These are phyloP conservation scores for Stenoptilia bipunctidactyla DNA, from an alignment of 2,888 invertebrate species.

Conservation along the genomic window DNA sequence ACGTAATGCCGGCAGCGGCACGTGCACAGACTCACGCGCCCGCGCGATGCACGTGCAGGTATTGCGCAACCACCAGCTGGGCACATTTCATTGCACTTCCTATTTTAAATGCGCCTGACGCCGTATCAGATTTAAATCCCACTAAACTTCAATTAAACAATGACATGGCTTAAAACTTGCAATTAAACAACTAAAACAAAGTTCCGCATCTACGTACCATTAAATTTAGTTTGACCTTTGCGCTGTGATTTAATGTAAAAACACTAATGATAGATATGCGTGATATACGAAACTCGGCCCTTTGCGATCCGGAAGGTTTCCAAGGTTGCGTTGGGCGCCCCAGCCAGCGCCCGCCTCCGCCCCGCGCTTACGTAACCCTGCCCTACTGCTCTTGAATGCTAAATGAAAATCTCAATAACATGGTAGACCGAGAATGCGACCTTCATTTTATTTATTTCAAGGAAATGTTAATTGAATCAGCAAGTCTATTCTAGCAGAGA, in stretches of 20 bases:
- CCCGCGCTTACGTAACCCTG: slow-evolving; percentile 47
- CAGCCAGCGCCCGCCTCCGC: slow-evolving; percentile 28
- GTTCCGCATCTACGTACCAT: not conserved
- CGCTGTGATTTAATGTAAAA: no score
- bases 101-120: slow-evolving; percentile 1
- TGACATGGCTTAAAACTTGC: no score
- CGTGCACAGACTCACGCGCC: slow-evolving; percentile 3
- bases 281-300: slow-evolving; percentile 39
- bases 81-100: not conserved
- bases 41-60: slow-evolving; percentile 2
- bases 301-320: slow-evolving; percentile 58
- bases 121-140: no score
- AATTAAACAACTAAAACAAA: slow-evolving; percentile 1
- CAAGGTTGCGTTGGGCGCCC: slow-evolving; percentile 45
- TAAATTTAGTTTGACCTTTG: no score
- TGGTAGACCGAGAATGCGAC: not conserved
- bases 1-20: not conserved
- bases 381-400: slow-evolving; percentile 25
- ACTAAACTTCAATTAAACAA: no score
- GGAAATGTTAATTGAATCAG: no score
- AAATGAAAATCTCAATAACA: not conserved
- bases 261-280: no score
- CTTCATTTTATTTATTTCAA: no score
- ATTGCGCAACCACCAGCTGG: slow-evolving; percentile 5
- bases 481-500: no score